These are phyloP conservation scores for Leptinotarsa juncta DNA, from an alignment of 2,888 invertebrate genomes.

Conservation along the genomic window DNA sequence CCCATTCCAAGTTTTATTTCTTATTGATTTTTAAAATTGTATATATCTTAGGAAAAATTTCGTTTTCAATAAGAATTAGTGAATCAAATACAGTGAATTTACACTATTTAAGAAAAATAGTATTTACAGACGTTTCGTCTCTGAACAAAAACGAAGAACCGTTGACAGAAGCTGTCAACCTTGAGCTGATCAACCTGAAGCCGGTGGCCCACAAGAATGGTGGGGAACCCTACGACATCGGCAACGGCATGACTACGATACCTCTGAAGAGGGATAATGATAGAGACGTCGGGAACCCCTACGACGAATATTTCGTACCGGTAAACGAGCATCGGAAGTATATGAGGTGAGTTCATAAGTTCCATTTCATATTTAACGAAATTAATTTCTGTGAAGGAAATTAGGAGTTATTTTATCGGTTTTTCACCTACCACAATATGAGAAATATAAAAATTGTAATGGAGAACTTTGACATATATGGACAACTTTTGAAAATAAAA, in stretches of 20 bases:
- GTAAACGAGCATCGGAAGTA: constrained; percentile 88
- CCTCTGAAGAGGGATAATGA: constrained; percentile 76
- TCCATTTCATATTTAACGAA: too few species aligned
- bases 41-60: too few species aligned
- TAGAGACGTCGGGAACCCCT: constrained; percentile 76
- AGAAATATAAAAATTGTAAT: too few species aligned
- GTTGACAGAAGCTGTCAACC: constrained; percentile 78
- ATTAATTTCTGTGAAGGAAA: too few species aligned
- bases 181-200: constrained; percentile 82
- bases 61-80: too few species aligned
- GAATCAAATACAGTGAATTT: too few species aligned
- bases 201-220: constrained; percentile 67
- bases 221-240: constrained; percentile 64
- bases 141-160: constrained; percentile 54
- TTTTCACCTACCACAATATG: too few species aligned
- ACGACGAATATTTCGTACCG: constrained; percentile 87
- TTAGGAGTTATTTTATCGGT: too few species aligned
- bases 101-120: neutral
- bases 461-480: too few species aligned
- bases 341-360: constrained; percentile 74
- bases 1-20: too few species aligned
- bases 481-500: too few species aligned
- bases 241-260: constrained; percentile 64
- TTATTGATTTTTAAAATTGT: too few species aligned
- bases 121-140: constrained; percentile 32